Evolutionary conservation across 37 sponge, comb jelly and placozoan species (phyloP).

Genomic region (Cladorhizidae sp.): DNA sequence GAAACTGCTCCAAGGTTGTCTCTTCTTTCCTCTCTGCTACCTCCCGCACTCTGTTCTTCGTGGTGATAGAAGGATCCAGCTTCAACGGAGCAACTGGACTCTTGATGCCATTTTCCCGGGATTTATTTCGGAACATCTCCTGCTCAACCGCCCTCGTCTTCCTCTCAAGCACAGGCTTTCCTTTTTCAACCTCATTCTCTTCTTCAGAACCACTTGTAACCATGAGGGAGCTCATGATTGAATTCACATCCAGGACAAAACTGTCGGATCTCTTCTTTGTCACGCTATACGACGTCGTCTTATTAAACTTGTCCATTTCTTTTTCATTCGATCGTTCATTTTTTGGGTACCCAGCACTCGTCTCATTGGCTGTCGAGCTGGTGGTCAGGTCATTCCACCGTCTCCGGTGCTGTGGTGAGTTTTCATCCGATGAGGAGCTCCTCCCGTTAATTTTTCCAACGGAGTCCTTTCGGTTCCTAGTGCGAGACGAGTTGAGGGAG

Average conservation of each 20-base stretch:
- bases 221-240: conserved; percentile 8
- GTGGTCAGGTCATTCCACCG: not conserved
- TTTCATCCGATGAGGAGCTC: conserved; percentile 1
- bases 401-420: conserved; percentile 10
- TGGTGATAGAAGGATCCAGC: no score
- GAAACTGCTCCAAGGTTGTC: no score
- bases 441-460: not conserved
- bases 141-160: not conserved
- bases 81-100: not conserved
- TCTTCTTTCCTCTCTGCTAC: no score
- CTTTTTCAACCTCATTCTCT: not conserved
- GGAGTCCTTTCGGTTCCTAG: not conserved
- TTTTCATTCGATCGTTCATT: not conserved
- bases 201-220: not conserved
- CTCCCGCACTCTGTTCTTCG: no score
- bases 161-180: not conserved
- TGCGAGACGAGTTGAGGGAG: conserved; percentile 10
- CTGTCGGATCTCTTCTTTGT: not conserved
- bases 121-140: not conserved
- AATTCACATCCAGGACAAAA: conserved; percentile 22
- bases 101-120: not conserved
- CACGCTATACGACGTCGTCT: not conserved
- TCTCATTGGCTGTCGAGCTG: not conserved
- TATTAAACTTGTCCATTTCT: not conserved
- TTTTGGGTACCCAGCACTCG: not conserved